Conservation (phyloP, 2,797 vertebrate genomes). For the Sebastolobus alascanus region DNA sequence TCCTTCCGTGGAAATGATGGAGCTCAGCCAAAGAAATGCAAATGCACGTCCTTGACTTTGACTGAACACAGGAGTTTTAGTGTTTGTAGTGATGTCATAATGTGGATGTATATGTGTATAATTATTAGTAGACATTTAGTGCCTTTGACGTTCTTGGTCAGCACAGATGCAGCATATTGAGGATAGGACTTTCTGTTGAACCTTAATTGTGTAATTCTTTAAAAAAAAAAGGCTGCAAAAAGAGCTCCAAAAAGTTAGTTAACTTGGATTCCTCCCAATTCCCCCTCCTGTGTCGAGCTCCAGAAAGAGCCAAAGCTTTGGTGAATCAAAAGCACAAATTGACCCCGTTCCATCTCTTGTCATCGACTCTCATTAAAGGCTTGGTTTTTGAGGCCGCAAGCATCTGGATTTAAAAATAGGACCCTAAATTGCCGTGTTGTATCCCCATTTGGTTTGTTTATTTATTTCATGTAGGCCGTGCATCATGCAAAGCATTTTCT, state of each 20-base stretch:
- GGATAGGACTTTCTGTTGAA: slow-evolving; percentile 38
- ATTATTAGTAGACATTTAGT: slow-evolving; percentile 21
- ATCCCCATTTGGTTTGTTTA: slow-evolving; percentile 75
- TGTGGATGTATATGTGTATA: slow-evolving; percentile 25
- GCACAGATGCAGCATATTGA: slow-evolving; percentile 18
- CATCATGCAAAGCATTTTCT: slow-evolving; percentile 63
- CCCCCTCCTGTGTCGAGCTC: slow-evolving; percentile 55
- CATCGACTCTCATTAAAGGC: slow-evolving; percentile 74
- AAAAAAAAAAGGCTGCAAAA: slow-evolving; percentile 23
- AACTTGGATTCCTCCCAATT: slow-evolving; percentile 51
- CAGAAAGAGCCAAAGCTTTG: slow-evolving; percentile 59
- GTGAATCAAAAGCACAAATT: slow-evolving; percentile 74
- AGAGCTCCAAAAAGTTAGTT: slow-evolving; percentile 56
- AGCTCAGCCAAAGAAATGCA: too few species aligned
- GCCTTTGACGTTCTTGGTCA: slow-evolving; percentile 40
- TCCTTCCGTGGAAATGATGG: slow-evolving; percentile 18
- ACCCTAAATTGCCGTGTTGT: slow-evolving; percentile 64
- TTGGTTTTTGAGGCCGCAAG: slow-evolving; percentile 66
- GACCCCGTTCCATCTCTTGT: slow-evolving; percentile 77
- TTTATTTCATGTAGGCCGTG: slow-evolving; percentile 68
- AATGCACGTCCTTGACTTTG: too few species aligned
- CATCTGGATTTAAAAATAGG: slow-evolving; percentile 77
- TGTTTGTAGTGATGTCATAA: slow-evolving; percentile 39
- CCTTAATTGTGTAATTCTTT: slow-evolving; percentile 35
- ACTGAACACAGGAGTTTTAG: slow-evolving; percentile 6